Conservation (phyloP, 2,113 vertebrate species). For the Rostratula benghalensis region DNA sequence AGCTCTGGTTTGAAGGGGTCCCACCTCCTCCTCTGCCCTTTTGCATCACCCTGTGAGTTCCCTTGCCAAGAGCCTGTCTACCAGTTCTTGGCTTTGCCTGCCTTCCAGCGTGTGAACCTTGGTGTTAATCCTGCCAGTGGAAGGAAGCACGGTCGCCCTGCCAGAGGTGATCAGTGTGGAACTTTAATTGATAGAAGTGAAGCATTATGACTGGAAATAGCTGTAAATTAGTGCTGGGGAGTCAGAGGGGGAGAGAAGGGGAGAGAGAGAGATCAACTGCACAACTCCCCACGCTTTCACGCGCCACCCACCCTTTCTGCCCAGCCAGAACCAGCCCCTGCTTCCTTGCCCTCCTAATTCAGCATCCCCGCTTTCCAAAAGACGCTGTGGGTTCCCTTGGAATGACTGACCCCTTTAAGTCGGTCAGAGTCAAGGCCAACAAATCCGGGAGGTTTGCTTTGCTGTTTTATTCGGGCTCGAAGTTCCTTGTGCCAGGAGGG, state of each 20-base stretch:
- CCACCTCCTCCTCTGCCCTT: background rate
- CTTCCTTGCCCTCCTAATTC: background rate
- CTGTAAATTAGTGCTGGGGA: background rate
- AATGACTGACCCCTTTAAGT: background rate
- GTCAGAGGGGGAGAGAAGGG: background rate
- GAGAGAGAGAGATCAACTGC: fast-evolving
- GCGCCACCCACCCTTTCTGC: fast-evolving
- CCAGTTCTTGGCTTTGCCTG: background rate
- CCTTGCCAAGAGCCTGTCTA: no score
- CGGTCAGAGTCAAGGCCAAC: background rate
- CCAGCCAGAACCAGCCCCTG: background rate
- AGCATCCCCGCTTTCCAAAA: background rate
- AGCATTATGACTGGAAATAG: background rate
- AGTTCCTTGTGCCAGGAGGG: no score
- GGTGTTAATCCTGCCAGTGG: background rate
- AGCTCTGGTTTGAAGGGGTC: background rate
- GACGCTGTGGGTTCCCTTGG: background rate
- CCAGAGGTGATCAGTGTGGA: background rate
- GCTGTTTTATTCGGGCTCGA: background rate
- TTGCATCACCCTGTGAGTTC: fast-evolving
- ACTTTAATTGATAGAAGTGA: background rate
- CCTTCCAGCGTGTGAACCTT: fast-evolving
- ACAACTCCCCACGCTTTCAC: background rate
- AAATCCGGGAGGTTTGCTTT: fast-evolving
- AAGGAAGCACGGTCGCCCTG: fast-evolving